Conservation (phyloP, 2,888 invertebrate species). For the Calameuta pallipes region DNA sequence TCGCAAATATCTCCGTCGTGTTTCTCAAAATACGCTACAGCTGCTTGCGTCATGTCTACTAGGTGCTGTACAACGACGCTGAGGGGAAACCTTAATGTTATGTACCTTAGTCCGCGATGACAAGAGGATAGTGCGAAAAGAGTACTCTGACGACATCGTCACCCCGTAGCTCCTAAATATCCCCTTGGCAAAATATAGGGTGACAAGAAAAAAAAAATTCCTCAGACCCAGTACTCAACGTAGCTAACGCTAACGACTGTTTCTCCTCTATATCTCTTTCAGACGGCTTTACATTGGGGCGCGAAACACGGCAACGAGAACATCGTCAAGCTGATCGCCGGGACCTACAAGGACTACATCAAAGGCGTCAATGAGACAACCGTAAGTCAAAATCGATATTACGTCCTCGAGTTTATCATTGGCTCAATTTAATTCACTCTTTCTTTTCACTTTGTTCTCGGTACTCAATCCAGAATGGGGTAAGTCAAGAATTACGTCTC, state of each 20-base stretch:
- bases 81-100: constrained; percentile 12
- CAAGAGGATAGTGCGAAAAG: not conserved
- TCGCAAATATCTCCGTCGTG: constrained; percentile 52
- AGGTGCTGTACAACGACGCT: constrained; percentile 13
- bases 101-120: constrained; percentile 8
- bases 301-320: constrained; percentile 94
- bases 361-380: constrained; percentile 82
- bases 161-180: not conserved
- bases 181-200: not conserved
- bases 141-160: not conserved
- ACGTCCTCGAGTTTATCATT: not conserved
- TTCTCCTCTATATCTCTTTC: constrained; percentile 56
- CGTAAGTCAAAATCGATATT: constrained; percentile 70
- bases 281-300: constrained; percentile 98
- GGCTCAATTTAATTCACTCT: not conserved
- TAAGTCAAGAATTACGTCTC: constrained; percentile 37
- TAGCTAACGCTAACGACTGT: not conserved
- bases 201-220: not conserved
- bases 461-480: constrained; percentile 51
- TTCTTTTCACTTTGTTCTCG: constrained; percentile 13
- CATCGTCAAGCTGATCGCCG: constrained; percentile 91
- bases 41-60: constrained; percentile 58
- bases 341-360: constrained; percentile 80
- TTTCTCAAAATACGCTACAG: constrained; percentile 58
- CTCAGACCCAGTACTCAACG: not conserved